Percentiles rank a stretch among this genome's conserved stretches.
Evolutionary conservation across 2,888 invertebrate genomes (phyloP).

Genomic region (Leucania comma): DNA sequence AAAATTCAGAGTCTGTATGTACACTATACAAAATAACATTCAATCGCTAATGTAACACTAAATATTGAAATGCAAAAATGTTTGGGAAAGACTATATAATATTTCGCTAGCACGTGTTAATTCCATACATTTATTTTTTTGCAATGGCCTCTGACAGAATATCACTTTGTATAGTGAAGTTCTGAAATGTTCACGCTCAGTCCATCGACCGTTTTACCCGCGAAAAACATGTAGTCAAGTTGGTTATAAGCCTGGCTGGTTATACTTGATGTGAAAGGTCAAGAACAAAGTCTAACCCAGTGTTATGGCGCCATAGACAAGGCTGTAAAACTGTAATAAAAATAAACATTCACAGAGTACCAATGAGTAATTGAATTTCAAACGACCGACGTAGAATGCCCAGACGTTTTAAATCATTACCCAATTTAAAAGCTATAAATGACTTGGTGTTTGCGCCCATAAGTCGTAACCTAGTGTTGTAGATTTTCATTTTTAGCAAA

Average conservation of each 20-base stretch:
- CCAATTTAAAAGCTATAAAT: slow-evolving; percentile 44
- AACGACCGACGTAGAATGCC: slow-evolving; percentile 13
- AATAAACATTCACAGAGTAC: slow-evolving; percentile 15
- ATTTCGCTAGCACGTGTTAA: too few relatives aligned
- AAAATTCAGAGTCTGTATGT: neutral
- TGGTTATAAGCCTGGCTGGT: neutral
- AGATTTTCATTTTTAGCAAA: neutral
- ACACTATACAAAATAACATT: neutral
- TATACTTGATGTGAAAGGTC: neutral
- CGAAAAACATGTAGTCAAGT: too few relatives aligned
- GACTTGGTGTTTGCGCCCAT: slow-evolving; percentile 1
- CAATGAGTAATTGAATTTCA: slow-evolving; percentile 42
- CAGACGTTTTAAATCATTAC: slow-evolving; percentile 46
- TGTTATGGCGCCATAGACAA: slow-evolving; percentile 4
- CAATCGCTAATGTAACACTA: neutral
- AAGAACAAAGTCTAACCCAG: slow-evolving; percentile 13
- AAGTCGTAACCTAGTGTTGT: slow-evolving; percentile 17
- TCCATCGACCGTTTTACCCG: too few relatives aligned
- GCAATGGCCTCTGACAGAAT: too few relatives aligned
- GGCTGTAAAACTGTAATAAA: slow-evolving; percentile 27
- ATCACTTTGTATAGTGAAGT: too few relatives aligned
- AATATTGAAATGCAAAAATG: too few relatives aligned
- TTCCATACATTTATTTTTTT: too few relatives aligned
- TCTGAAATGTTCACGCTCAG: too few relatives aligned
- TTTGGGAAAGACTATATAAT: too few relatives aligned